Conservation (phyloP, 92 coral and sea anemone genomes). For the Meandrina meandrites region DNA sequence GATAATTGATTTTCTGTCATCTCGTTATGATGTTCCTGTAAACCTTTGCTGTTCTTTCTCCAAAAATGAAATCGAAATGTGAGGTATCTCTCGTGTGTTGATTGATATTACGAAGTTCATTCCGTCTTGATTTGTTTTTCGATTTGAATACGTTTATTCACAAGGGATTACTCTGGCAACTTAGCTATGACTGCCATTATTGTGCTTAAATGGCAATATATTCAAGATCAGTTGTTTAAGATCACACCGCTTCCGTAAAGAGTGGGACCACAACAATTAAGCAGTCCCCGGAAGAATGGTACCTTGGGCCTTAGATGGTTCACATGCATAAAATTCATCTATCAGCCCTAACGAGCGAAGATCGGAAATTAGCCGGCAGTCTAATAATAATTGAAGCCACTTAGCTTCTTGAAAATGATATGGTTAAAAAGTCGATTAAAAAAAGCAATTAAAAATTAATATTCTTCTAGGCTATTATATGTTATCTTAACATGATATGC, state of each 20-base stretch:
- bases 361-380: constrained; percentile 5
- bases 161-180: background rate
- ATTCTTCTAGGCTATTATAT: background rate
- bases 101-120: background rate
- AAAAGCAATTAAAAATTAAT: background rate
- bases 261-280: too few relatives aligned
- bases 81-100: background rate
- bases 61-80: background rate
- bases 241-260: background rate
- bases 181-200: background rate
- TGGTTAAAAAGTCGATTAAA: constrained; percentile 6
- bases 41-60: background rate
- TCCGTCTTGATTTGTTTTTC: background rate
- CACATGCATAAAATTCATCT: background rate
- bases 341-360: background rate
- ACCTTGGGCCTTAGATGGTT: background rate
- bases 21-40: background rate
- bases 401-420: constrained; percentile 18
- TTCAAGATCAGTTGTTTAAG: background rate
- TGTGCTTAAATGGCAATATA: background rate
- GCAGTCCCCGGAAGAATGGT: background rate
- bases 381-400: constrained; percentile 13
- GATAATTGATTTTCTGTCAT: background rate
- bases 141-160: background rate
- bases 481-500: background rate